phyloP scores from a whole-genome alignment of 2,797 vertebrate species.

The Chelon labrosus region DNA sequence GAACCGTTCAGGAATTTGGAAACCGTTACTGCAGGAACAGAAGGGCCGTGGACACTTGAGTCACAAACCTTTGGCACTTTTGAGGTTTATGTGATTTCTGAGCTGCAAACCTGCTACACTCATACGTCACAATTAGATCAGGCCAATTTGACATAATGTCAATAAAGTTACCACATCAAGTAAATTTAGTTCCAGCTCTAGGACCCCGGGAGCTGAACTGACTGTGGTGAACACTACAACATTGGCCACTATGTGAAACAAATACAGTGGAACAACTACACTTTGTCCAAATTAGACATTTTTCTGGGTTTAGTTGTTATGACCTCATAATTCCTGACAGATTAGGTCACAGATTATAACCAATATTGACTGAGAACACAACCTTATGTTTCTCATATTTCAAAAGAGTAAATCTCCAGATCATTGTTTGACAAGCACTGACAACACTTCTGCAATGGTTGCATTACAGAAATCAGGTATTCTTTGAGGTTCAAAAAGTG shows the following conservation, averaged over 20 bases:
- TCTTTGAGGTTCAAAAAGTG: constrained; percentile 17
- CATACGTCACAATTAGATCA: neutral
- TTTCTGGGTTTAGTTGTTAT: neutral
- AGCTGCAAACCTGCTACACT: neutral
- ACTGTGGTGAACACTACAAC: too few species aligned
- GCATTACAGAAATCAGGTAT: constrained; percentile 26
- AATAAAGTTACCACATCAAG: neutral
- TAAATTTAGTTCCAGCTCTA: neutral
- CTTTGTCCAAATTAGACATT: neutral
- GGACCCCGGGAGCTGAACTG: too few species aligned
- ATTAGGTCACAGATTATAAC: neutral
- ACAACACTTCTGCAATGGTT: constrained; percentile 12
- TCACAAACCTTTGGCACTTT: neutral
- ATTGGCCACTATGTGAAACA: neutral
- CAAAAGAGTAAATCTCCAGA: constrained; percentile 10
- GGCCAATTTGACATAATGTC: neutral
- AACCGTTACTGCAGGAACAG: too few species aligned
- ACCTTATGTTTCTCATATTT: constrained; percentile 17
- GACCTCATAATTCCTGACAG: constrained; percentile 1
- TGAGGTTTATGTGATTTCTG: neutral
- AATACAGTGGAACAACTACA: neutral
- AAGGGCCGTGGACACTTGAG: neutral
- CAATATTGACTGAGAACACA: neutral
- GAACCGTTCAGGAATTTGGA: too few species aligned
- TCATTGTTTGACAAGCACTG: constrained; percentile 8